A percentile compares a stretch with the other conserved stretches of the same genome.
Conservation (phyloP, 1,140 invertebrate genomes). For the Medauroidea extradentata region DNA sequence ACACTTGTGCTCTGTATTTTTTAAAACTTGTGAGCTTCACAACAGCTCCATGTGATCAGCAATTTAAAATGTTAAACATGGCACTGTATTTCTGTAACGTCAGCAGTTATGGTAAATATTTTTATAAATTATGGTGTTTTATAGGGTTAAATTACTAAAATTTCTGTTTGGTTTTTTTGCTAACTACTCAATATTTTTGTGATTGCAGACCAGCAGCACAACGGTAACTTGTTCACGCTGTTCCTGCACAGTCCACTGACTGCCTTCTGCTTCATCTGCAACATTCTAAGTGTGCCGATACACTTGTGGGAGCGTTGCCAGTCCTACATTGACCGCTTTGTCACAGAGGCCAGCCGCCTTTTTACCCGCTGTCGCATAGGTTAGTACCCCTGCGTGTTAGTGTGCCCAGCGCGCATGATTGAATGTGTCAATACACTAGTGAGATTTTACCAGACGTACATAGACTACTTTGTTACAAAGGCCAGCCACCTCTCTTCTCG, state of each 20-base stretch:
- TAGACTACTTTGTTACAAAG: conserved; percentile 88
- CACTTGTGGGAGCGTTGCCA: conserved; percentile 89
- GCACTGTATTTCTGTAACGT: too few species aligned
- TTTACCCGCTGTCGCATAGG: conserved; percentile 79
- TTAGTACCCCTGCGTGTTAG: too few species aligned
- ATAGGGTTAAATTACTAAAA: too few species aligned
- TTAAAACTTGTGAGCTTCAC: too few species aligned
- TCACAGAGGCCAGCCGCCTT: conserved; percentile 80
- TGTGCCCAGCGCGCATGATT: too few species aligned
- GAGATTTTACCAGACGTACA: conserved; percentile 86
- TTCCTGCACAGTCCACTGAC: conserved; percentile 92
- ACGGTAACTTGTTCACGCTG: conserved; percentile 90
- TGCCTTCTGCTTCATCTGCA: conserved; percentile 89
- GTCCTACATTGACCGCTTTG: conserved; percentile 81
- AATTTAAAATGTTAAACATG: too few species aligned
- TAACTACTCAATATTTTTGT: too few species aligned
- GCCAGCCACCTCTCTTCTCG: conserved; percentile 76
- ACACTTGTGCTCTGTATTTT: too few species aligned
- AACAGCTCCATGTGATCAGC: too few species aligned
- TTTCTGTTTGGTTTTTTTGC: too few species aligned
- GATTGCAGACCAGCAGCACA: conserved; percentile 74
- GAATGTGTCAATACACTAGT: conserved; percentile 77
- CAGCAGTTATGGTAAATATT: too few species aligned
- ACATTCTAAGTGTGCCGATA: conserved; percentile 78
- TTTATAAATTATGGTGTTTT: too few species aligned